Percentiles rank a stretch among this genome's conserved stretches.
Evolutionary conservation across 2,888 invertebrate genomes (phyloP).

Genomic region (Hemaris fuciformis): DNA sequence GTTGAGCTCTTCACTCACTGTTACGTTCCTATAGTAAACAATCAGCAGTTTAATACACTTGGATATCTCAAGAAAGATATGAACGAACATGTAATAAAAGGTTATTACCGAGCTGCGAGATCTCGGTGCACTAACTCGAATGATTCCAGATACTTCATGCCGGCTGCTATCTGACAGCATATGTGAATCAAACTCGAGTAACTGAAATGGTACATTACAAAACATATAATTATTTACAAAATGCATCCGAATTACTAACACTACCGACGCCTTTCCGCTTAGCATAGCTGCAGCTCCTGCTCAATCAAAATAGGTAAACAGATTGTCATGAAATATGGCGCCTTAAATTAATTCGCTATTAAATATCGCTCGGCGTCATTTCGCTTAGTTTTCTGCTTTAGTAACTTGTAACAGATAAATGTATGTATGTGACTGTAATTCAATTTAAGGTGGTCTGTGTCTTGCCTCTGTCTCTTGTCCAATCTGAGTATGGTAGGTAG

Average conservation of each 20-base stretch:
- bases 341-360: background rate
- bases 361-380: background rate
- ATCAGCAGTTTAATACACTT: too few species aligned
- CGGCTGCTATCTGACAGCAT: slow-evolving; percentile 93
- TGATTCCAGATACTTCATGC: slow-evolving; percentile 96
- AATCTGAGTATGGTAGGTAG: slow-evolving; percentile 85
- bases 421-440: background rate
- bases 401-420: background rate
- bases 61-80: too few species aligned
- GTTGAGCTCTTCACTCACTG: slow-evolving; percentile 89
- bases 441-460: background rate
- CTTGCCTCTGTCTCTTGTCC: slow-evolving; percentile 76
- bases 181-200: slow-evolving; percentile 92
- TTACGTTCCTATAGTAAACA: slow-evolving; percentile 86
- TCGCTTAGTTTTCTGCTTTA: background rate
- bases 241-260: too few species aligned
- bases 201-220: too few species aligned
- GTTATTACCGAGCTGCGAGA: slow-evolving; percentile 89
- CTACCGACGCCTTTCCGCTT: background rate
- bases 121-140: slow-evolving; percentile 95
- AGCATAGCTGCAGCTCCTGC: background rate
- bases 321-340: too few species aligned
- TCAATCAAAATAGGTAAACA: background rate
- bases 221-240: too few species aligned
- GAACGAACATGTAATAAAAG: too few species aligned